Evolutionary conservation across 2,113 vertebrate species (phyloP).

Genomic region (Cottus gobio): DNA sequence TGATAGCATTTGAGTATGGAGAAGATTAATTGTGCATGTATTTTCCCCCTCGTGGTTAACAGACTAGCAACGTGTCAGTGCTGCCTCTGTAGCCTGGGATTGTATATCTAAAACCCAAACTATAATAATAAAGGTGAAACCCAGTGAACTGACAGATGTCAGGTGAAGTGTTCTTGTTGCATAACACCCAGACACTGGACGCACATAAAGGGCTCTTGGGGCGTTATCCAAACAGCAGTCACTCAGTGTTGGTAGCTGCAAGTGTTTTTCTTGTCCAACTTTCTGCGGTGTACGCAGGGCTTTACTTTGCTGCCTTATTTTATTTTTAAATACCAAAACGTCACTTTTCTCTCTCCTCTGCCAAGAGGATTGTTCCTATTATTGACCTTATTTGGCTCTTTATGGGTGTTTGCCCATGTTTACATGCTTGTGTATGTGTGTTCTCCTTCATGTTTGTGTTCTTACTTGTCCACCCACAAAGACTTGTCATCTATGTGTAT

Average conservation of each 20-base stretch:
- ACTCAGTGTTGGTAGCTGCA: constrained; percentile 5
- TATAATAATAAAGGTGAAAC: constrained; percentile 13
- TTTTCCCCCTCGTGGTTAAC: not conserved
- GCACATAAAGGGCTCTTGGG: constrained; percentile 3
- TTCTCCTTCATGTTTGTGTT: constrained; percentile 14
- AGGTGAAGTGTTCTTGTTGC: constrained; percentile 15
- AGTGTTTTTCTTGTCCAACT: constrained; percentile 8
- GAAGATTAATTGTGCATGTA: not conserved
- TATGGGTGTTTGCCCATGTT: not conserved
- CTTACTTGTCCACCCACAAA: constrained; percentile 44
- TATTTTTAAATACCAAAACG: constrained; percentile 9
- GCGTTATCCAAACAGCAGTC: constrained; percentile 22
- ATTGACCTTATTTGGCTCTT: constrained; percentile 3
- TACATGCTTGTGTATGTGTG: not conserved
- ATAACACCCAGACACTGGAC: constrained; percentile 1
- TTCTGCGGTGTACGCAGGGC: not conserved
- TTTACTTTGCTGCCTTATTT: constrained; percentile 18
- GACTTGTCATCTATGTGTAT: constrained; percentile 16
- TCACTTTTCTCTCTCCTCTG: not conserved
- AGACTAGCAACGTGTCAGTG: not conserved
- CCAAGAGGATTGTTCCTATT: not conserved
- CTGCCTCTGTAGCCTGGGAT: not conserved
- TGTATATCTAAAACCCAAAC: not conserved
- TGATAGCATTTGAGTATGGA: too few relatives aligned
- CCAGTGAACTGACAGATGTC: not conserved